A percentile compares a stretch with the other conserved stretches of the same genome.
phyloP scores from a whole-genome alignment of 2,797 vertebrate species.

The Kryptolebias ocellatus region DNA sequence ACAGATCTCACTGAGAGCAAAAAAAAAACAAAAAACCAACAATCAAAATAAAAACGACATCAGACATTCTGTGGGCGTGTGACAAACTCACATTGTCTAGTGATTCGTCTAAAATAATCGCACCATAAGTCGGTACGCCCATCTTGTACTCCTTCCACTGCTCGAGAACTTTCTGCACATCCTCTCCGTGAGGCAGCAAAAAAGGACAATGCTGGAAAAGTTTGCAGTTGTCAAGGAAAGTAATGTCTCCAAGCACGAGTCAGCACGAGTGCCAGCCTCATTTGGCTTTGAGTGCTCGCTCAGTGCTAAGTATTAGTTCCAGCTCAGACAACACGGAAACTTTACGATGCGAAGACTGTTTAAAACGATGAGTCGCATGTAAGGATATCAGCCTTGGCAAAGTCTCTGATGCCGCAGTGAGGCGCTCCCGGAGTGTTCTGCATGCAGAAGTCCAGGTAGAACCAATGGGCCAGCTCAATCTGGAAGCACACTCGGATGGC shows the following conservation, averaged over 20 bases:
- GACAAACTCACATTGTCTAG: slow-evolving; percentile 91
- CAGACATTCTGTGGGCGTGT: not conserved
- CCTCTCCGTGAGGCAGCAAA: slow-evolving; percentile 94
- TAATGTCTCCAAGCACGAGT: not conserved
- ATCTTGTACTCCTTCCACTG: slow-evolving; percentile 99
- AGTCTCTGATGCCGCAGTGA: slow-evolving; percentile 98
- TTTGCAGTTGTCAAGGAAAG: slow-evolving; percentile 83
- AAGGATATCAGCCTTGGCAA: slow-evolving; percentile 99
- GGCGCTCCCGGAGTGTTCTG: slow-evolving; percentile 95
- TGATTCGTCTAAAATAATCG: slow-evolving; percentile 96
- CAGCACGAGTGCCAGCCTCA: not conserved
- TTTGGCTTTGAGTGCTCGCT: not conserved
- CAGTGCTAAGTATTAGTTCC: no score
- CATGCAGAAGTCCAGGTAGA: slow-evolving; percentile 99
- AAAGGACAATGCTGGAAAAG: slow-evolving; percentile 98
- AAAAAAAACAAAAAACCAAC: no score
- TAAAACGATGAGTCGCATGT: slow-evolving; percentile 10
- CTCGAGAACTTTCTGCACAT: slow-evolving; percentile 95
- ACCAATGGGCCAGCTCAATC: slow-evolving; percentile 99
- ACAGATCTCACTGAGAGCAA: no score
- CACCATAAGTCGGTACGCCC: slow-evolving; percentile 99
- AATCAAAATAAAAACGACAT: not conserved
- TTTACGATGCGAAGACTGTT: not conserved
- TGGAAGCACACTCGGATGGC: slow-evolving; percentile 98
- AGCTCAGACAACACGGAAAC: no score